phyloP scores from a whole-genome alignment of 2,113 vertebrate genomes.

The Apaloderma vittatum region DNA sequence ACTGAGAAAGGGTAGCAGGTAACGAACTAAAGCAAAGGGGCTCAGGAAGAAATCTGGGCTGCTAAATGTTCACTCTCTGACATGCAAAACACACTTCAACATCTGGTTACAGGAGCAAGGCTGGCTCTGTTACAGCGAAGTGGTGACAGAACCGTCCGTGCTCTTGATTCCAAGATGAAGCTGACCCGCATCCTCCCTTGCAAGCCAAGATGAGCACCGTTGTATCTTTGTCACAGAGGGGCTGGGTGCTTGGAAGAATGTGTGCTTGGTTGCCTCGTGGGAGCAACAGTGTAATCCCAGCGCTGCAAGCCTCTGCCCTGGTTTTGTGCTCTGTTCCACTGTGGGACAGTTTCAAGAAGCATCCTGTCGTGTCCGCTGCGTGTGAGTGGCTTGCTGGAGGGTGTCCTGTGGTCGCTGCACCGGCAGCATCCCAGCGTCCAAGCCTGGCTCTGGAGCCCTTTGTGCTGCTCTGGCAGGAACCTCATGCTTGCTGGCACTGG shows the following conservation, averaged over 20 bases:
- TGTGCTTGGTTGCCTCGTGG: background rate
- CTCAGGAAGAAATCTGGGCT: background rate
- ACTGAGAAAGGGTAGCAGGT: background rate
- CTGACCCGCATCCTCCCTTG: background rate
- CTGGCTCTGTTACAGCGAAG: background rate
- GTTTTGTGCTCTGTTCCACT: background rate
- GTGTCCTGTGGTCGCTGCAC: background rate
- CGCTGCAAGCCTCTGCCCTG: background rate
- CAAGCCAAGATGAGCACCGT: background rate
- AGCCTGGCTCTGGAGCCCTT: background rate
- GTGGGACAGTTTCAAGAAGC: background rate
- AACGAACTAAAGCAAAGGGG: background rate
- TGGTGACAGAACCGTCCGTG: background rate
- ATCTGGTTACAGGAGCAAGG: background rate
- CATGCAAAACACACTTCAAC: background rate
- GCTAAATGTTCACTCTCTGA: background rate
- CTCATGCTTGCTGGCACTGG: background rate
- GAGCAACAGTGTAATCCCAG: background rate
- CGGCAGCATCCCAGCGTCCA: background rate
- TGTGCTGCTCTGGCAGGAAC: background rate
- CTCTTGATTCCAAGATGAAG: background rate
- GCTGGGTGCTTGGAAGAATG: background rate
- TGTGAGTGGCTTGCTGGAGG: background rate
- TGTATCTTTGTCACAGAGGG: background rate
- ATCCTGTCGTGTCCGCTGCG: accelerated